Evolutionary conservation across 92 coral and sea anemone genomes (phyloP).

Genomic region (Porites cylindrica): DNA sequence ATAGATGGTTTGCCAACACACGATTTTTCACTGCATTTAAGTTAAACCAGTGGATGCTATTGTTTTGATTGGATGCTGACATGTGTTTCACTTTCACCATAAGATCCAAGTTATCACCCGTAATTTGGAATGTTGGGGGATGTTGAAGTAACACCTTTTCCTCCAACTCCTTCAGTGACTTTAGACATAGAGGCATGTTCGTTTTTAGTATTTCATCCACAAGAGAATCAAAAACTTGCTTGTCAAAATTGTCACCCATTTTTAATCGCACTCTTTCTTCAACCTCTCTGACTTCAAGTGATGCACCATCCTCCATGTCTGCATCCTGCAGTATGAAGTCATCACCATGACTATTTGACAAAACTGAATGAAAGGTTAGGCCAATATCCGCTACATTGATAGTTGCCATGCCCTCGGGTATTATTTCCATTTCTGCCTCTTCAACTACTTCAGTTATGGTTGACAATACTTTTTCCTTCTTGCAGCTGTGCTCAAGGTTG

Average conservation of each 20-base stretch:
- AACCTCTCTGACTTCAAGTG: background rate
- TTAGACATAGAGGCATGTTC: background rate
- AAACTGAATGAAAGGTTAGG: background rate
- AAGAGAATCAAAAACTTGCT: background rate
- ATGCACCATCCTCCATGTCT: background rate
- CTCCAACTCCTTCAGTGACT: background rate
- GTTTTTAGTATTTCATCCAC: background rate
- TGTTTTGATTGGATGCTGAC: slow-evolving; percentile 46
- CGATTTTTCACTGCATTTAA: slow-evolving; percentile 56
- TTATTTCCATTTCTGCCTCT: slow-evolving; percentile 2
- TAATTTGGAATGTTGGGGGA: slow-evolving; percentile 56
- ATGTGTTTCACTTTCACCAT: slow-evolving; percentile 58
- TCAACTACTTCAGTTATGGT: slow-evolving; percentile 14
- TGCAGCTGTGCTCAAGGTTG: slow-evolving; percentile 35
- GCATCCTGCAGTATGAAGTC: background rate
- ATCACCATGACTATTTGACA: background rate
- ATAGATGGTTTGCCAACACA: slow-evolving; percentile 26
- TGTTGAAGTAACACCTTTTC: slow-evolving; percentile 1
- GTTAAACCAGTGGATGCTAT: slow-evolving; percentile 67
- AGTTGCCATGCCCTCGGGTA: background rate
- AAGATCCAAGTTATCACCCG: slow-evolving; percentile 66
- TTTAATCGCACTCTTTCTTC: background rate
- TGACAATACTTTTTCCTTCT: slow-evolving; percentile 10
- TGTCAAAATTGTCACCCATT: background rate
- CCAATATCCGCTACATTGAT: slow-evolving; percentile 8